Percentiles rank a stretch among this genome's conserved stretches.
These are phyloP conservation scores for Diplosoma virens DNA, from an alignment of 23 tunicate genomes.

Conservation along the genomic window DNA sequence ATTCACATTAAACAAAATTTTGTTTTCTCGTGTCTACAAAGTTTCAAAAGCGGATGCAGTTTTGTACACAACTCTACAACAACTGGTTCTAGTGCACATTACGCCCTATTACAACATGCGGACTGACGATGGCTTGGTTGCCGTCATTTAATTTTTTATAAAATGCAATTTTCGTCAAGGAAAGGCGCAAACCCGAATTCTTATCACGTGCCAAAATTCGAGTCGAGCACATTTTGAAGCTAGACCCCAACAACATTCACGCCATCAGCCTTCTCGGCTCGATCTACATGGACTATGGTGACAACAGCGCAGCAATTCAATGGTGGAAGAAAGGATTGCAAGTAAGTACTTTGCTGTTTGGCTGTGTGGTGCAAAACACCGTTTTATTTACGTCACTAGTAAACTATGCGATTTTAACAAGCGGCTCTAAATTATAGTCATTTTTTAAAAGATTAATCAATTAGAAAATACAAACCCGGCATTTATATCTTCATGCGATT, in stretches of 20 bases:
- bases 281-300: conserved; percentile 42
- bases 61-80: too few species aligned
- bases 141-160: too few species aligned
- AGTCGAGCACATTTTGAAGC: conserved; percentile 18
- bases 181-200: conserved; percentile 36
- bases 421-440: neutral
- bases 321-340: conserved; percentile 32
- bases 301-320: conserved; percentile 16
- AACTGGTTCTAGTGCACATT: too few species aligned
- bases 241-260: conserved; percentile 43
- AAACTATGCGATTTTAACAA: too few species aligned
- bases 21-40: too few species aligned
- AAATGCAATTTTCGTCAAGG: conserved; percentile 2
- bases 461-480: neutral
- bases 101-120: too few species aligned
- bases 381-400: neutral
- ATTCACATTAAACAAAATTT: too few species aligned
- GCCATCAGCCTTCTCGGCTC: conserved; percentile 45
- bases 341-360: neutral
- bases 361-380: neutral
- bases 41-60: too few species aligned
- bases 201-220: conserved; percentile 32
- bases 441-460: neutral
- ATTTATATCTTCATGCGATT: neutral
- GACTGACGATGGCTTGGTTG: too few species aligned